Evolutionary conservation across 2,113 vertebrate genomes (phyloP).

Genomic region (Nibea coibor): DNA sequence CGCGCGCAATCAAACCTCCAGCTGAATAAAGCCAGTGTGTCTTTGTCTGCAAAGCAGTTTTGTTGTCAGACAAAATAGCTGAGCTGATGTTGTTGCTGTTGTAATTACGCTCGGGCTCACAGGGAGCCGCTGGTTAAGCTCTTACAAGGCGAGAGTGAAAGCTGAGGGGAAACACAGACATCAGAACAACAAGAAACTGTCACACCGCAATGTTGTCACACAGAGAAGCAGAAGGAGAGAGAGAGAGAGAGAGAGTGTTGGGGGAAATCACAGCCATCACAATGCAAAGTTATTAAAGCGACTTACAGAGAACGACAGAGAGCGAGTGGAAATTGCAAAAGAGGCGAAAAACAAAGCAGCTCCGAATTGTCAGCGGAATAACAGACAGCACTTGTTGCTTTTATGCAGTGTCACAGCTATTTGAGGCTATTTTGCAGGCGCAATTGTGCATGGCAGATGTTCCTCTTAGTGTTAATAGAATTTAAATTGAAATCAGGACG

Average conservation of each 20-base stretch:
- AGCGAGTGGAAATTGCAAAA: constrained; percentile 19
- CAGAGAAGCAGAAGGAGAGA: constrained; percentile 16
- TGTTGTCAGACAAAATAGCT: constrained; percentile 72
- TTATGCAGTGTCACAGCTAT: constrained; percentile 13
- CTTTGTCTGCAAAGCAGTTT: constrained; percentile 60
- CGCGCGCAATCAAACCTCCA: background rate
- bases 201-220: constrained; percentile 37
- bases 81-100: constrained; percentile 60
- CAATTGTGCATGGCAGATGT: constrained; percentile 24
- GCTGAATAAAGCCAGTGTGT: constrained; percentile 33
- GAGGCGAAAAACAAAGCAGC: constrained; percentile 27
- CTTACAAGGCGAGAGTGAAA: constrained; percentile 62
- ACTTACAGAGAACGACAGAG: constrained; percentile 9
- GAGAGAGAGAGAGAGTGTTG: background rate
- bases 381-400: constrained; percentile 28
- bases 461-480: constrained; percentile 9
- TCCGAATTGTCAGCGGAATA: constrained; percentile 16
- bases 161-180: constrained; percentile 65
- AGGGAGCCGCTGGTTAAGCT: constrained; percentile 68
- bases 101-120: constrained; percentile 72
- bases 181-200: constrained; percentile 62
- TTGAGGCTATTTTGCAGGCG: background rate
- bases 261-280: constrained; percentile 53
- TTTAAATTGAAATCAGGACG: constrained; percentile 3
- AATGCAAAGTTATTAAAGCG: constrained; percentile 55